A percentile compares a stretch with the other conserved stretches of the same genome.
Evolutionary conservation across 2,113 vertebrate species (phyloP).

Genomic region (Zosterops lateralis): DNA sequence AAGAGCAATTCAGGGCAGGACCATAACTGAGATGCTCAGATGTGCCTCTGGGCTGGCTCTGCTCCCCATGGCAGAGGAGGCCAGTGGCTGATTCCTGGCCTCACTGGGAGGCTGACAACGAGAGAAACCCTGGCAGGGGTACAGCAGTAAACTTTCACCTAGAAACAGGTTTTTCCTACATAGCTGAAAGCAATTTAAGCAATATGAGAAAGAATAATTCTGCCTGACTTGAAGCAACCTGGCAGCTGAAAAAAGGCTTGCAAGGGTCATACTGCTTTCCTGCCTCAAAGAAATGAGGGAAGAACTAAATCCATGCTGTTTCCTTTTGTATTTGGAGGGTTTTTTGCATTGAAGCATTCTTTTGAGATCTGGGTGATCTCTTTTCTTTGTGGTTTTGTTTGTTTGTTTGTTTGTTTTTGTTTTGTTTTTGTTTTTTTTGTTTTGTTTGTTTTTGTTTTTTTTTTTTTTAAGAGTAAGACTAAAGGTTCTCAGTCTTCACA

Average conservation of each 20-base stretch:
- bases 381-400: neutral
- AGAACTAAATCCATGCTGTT: neutral
- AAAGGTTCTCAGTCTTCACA: neutral
- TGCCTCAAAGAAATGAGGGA: neutral
- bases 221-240: neutral
- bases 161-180: neutral
- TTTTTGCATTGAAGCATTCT: neutral
- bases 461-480: neutral
- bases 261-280: neutral
- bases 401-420: neutral
- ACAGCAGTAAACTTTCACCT: neutral
- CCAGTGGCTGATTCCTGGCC: neutral
- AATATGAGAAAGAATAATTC: neutral
- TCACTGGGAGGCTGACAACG: neutral
- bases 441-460: no score
- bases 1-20: neutral
- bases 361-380: neutral
- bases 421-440: neutral
- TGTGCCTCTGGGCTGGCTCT: neutral
- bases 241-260: neutral
- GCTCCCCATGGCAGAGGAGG: neutral
- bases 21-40: neutral
- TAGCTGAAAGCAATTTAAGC: neutral
- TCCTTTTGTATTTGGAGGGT: fast-evolving
- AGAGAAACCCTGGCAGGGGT: neutral